Percentiles rank a stretch among this genome's conserved stretches.
These are phyloP conservation scores for Butorides virescens DNA, from an alignment of 2,113 vertebrate species.

Conservation along the genomic window DNA sequence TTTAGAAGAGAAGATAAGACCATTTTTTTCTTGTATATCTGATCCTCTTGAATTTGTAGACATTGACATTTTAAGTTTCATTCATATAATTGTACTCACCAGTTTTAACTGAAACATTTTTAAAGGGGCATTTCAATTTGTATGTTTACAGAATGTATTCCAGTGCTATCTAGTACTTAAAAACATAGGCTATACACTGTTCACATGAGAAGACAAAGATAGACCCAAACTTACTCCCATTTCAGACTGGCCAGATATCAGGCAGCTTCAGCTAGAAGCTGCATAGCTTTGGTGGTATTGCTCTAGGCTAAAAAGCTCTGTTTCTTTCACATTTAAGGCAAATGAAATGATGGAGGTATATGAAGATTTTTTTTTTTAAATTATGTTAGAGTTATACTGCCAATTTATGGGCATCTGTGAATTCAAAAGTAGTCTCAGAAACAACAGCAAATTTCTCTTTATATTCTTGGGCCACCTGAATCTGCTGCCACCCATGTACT, in stretches of 20 bases:
- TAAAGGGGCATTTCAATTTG: neutral
- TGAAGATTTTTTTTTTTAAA: neutral
- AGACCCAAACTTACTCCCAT: neutral
- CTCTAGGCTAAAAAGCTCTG: neutral
- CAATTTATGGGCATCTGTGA: neutral
- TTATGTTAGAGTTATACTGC: accelerated
- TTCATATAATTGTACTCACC: neutral
- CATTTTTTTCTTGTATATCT: neutral
- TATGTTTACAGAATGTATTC: neutral
- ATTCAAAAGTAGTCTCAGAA: neutral
- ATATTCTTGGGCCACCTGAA: neutral
- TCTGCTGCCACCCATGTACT: neutral
- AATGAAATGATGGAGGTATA: neutral
- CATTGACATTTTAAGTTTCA: neutral
- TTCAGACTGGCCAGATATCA: neutral
- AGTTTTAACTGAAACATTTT: neutral
- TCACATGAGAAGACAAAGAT: neutral
- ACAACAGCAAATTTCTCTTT: neutral
- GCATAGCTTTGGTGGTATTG: neutral
- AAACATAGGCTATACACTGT: neutral
- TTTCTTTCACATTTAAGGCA: neutral
- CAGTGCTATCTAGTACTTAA: neutral
- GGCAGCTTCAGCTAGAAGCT: neutral
- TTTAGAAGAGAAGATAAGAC: neutral
- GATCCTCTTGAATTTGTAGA: neutral